Base-by-base conservation (phyloP, 1,140 invertebrate genomes). In the Eriosoma lanigerum region DNA sequence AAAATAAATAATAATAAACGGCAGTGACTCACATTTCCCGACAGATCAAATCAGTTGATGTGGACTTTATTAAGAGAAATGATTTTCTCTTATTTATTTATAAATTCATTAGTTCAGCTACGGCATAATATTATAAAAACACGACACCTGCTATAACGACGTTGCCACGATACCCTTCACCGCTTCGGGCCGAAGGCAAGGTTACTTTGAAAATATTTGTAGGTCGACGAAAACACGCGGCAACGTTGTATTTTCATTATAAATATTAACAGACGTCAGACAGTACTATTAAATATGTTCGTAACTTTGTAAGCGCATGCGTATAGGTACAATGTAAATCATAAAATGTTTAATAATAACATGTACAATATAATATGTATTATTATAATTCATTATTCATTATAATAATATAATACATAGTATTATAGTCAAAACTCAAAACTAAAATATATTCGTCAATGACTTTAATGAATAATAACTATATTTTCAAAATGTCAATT, bases 141-240 rank as follows among this genome's bases (percentile, higher is more conserved):
- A 44, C 52, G 52, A 54, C 72, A 76, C 72, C 72, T 76, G 50
- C 72, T 56, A 24, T 21, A 24, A 32, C 72, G 38, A 58, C 54
- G 72, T 76, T 76, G 72, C 72, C 72, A n/a, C n/a, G 8, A 44
- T 76, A 76, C 72, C 72, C 72, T 76, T 76, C 72, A 76, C 72
- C 54, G 50, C 54, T 76, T 58, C 54, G n/a, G 54, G 72, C 72
- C 52, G 72, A 44, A 76, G 72, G 72, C 72, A 76, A 76, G 72
- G 72, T 76, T 76, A 76, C 72, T 58, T 58, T 38, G 72, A 58
- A 76, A 76, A 76, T 58, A 76, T 76, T 76, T 76, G 72, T 76
- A 76, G 72, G 72, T 76, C 72, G 72, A 19, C 12, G 72, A 76
- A 58, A 58, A 44, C 52, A 24, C 3, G 3, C 9, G 72, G 72